A percentile compares a stretch with the other conserved stretches of the same genome.
Conservation (phyloP, 2,113 vertebrate species). For the Shinisaurus crocodilurus region DNA sequence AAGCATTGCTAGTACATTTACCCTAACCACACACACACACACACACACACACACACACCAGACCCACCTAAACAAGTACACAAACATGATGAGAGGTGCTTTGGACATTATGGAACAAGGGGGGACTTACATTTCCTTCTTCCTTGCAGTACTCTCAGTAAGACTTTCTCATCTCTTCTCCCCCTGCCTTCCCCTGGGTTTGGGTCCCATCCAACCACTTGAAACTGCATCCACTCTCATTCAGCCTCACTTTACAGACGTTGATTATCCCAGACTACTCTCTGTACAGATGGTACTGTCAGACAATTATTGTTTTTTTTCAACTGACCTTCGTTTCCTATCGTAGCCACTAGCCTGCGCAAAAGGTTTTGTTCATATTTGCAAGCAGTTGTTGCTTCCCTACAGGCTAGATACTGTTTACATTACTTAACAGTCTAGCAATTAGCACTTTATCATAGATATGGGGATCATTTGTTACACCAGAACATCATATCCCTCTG, state of each 20-base stretch:
- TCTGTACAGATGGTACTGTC: not conserved
- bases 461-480: not conserved
- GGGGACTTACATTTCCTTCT: not conserved
- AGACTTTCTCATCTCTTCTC: not conserved
- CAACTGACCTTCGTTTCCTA: not conserved
- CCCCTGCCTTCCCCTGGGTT: not conserved
- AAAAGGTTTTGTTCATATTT: conserved; percentile 3
- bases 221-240: not conserved
- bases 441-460: conserved; percentile 8
- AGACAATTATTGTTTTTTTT: not conserved
- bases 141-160: not conserved
- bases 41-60: not conserved
- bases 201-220: not conserved
- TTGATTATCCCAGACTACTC: not conserved
- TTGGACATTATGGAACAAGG: not conserved
- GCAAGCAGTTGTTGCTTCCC: not conserved
- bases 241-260: not conserved
- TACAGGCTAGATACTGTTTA: not conserved
- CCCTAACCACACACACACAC: not conserved
- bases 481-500: not conserved
- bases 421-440: conserved; percentile 13
- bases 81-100: not conserved
- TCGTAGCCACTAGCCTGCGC: not conserved
- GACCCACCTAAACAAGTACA: too few species aligned
- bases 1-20: too few species aligned